phyloP scores from a whole-genome alignment of 2,888 invertebrate genomes.

The Sminthurides aquaticus region DNA sequence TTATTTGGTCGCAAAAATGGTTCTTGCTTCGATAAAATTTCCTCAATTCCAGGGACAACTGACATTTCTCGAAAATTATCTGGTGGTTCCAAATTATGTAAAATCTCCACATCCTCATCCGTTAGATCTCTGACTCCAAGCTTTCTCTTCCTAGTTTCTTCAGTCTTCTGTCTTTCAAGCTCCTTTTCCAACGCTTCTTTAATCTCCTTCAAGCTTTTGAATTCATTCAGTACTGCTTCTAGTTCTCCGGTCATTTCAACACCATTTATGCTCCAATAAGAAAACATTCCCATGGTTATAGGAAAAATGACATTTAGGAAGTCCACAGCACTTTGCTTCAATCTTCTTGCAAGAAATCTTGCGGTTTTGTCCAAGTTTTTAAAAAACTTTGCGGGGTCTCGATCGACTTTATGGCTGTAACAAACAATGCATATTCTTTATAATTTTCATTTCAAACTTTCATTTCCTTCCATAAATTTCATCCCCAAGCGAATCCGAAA shows the following conservation, averaged over 20 bases:
- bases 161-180: background rate
- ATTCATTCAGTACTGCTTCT: background rate
- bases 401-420: slow-evolving; percentile 10
- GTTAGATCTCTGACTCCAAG: slow-evolving; percentile 21
- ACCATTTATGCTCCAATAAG: background rate
- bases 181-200: background rate
- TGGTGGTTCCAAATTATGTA: slow-evolving; percentile 28
- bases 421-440: no score
- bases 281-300: slow-evolving; percentile 9
- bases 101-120: slow-evolving; percentile 24
- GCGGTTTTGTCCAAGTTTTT: slow-evolving; percentile 19
- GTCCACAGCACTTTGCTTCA: slow-evolving; percentile 20
- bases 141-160: background rate
- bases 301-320: slow-evolving; percentile 13
- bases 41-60: slow-evolving; percentile 29
- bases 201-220: background rate
- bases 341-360: slow-evolving; percentile 6
- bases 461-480: no score
- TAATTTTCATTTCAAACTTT: no score
- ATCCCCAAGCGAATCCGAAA: background rate
- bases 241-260: background rate
- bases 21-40: slow-evolving; percentile 35
- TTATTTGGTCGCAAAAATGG: slow-evolving; percentile 56
- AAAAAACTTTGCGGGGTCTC: slow-evolving; percentile 19
- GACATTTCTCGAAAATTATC: slow-evolving; percentile 31